phyloP scores from a whole-genome alignment of 92 coral and sea anemone species.

The Epizoanthus scotinus region DNA sequence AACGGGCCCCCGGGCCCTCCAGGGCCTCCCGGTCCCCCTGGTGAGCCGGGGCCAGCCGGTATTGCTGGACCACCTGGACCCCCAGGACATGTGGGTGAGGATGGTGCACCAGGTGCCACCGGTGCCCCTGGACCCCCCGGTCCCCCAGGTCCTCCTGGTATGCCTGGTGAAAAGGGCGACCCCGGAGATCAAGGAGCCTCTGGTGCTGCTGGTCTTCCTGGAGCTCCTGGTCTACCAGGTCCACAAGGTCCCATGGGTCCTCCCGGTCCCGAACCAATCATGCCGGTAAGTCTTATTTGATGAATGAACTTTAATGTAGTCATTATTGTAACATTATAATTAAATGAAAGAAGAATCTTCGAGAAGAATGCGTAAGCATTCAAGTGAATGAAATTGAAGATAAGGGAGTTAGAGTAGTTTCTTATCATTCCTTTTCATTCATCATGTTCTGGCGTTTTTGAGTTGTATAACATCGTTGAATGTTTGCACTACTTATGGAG shows the following conservation, averaged over 20 bases:
- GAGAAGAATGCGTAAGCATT: too few species aligned
- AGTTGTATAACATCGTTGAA: too few species aligned
- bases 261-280: slow-evolving; percentile 93
- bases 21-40: slow-evolving; percentile 95
- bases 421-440: too few species aligned
- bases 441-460: too few species aligned
- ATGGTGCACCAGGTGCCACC: slow-evolving; percentile 99
- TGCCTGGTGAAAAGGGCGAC: slow-evolving; percentile 99
- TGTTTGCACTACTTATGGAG: too few species aligned
- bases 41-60: slow-evolving; percentile 96
- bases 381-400: too few species aligned
- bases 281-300: slow-evolving; percentile 87
- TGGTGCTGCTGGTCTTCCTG: slow-evolving; percentile 99
- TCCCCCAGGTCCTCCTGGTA: slow-evolving; percentile 99
- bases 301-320: too few species aligned
- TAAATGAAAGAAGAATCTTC: too few species aligned
- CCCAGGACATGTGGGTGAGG: slow-evolving; percentile 99
- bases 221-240: slow-evolving; percentile 99
- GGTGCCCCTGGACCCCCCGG: slow-evolving; percentile 99
- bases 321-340: too few species aligned
- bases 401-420: too few species aligned
- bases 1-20: slow-evolving; percentile 99
- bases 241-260: slow-evolving; percentile 93
- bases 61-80: slow-evolving; percentile 92
- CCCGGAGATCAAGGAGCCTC: slow-evolving; percentile 99